A percentile compares a stretch with the other conserved stretches of the same genome.
Evolutionary conservation across 2,888 invertebrate species (phyloP).

Genomic region (Uropetala carovei): DNA sequence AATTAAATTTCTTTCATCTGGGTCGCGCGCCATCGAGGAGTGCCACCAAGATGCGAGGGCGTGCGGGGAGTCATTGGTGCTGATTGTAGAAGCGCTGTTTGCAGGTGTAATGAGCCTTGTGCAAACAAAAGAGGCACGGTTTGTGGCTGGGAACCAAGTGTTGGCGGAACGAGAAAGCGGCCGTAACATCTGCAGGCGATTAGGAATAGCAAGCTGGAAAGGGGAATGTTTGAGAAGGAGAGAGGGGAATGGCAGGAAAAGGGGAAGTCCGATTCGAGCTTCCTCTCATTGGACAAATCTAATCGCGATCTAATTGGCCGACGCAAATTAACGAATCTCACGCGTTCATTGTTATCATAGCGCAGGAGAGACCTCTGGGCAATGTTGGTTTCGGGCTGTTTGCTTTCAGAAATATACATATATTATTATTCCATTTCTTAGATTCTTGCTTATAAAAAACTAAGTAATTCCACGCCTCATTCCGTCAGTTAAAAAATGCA

Average conservation of each 20-base stretch:
- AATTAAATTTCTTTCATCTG: too few species aligned
- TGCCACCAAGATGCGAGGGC: not conserved
- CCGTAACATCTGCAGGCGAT: not conserved
- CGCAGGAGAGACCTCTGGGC: too few species aligned
- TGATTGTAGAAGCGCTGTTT: constrained; percentile 20
- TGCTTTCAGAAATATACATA: too few species aligned
- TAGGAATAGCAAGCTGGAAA: not conserved
- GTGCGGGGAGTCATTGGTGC: not conserved
- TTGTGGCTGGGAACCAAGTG: constrained; percentile 12
- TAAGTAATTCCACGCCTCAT: too few species aligned
- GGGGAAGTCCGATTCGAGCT: not conserved
- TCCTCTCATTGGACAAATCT: too few species aligned
- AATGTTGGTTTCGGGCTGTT: too few species aligned
- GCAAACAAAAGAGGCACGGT: not conserved
- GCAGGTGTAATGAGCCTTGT: constrained; percentile 19
- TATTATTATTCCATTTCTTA: too few species aligned
- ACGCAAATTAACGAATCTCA: too few species aligned
- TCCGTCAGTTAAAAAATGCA: too few species aligned
- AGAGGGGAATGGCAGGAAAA: not conserved
- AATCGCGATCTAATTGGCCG: too few species aligned
- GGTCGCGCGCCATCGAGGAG: not conserved
- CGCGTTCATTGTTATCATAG: too few species aligned
- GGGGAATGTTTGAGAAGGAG: not conserved
- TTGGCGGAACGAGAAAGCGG: not conserved
- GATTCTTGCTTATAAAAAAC: too few species aligned